Evolutionary conservation across 2,113 vertebrate genomes (phyloP), one percentile per base, ranked within the genome.

Genomic region (Burhinus bistriatus): DNA sequence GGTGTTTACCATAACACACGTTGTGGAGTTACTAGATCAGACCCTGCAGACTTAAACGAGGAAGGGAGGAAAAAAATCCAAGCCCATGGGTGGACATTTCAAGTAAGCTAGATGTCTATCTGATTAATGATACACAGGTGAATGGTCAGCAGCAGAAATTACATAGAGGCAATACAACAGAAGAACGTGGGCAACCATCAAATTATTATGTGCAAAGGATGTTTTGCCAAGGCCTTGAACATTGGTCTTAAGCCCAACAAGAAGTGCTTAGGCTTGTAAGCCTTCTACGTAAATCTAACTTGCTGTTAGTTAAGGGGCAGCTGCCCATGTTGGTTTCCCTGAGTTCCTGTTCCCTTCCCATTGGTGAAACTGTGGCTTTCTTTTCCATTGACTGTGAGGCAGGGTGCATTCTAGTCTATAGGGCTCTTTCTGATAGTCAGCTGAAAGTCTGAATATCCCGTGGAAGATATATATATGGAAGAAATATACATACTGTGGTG

Each of bases 1-100:
- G 19, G 9, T 78, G 3, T 78, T 89, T 52, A 44, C 1, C 6
- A 6, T 20, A 70, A 34, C 0, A 0, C 51, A 55, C 45, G 89
- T 78, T 58, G 10, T 51, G 15, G 15, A 36, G 5, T 78, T 75
- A 78, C 8, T 7, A 54, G 45, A 40, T 87, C 23, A 65, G 15
- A 45, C 17, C 2, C 4, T 45, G 62, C 5, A 51, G n/a, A 29
- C 17, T 42, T 66, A 36, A 62, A 81, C 89, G 11, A 61, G 6
- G 59, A 84, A 61, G 27, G 47, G n/a, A 36, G 12, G 12, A 40
- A 54, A 32, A 83, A 75, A n/a, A 20, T 45, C 11, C 27, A 55
- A 55, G 15, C 12, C 20, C 5, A 4, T 29, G 34, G 21, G 29
- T 36, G 9, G 11, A 18, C 12, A 22, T 71, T 84, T 78, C n/a